These are phyloP conservation scores for Elegia similella DNA, from an alignment of 2,888 invertebrate genomes.

Conservation along the genomic window DNA sequence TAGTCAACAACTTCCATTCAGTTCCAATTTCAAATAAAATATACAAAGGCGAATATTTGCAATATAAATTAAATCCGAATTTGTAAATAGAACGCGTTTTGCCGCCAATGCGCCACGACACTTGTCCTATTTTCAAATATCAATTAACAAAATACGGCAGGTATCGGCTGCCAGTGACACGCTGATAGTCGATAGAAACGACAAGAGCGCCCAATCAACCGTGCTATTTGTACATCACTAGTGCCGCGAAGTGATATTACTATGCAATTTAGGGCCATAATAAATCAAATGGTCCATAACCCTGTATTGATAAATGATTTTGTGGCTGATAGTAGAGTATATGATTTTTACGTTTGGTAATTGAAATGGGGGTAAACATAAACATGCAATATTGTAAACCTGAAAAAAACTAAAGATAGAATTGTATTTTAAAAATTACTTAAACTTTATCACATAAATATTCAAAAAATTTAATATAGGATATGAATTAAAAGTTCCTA, in stretches of 20 bases:
- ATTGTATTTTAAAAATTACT: no score
- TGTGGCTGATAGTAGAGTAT: neutral
- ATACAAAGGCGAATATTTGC: neutral
- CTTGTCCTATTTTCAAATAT: slow-evolving; percentile 47
- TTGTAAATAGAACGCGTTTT: slow-evolving; percentile 46
- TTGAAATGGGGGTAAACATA: no score
- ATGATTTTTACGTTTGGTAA: no score
- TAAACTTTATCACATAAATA: no score
- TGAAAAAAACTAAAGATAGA: no score
- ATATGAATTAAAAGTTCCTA: no score
- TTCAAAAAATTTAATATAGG: no score
- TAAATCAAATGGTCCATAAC: neutral
- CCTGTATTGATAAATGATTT: neutral
- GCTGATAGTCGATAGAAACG: slow-evolving; percentile 39
- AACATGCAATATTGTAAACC: no score
- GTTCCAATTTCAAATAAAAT: no score
- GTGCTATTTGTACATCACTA: slow-evolving; percentile 15
- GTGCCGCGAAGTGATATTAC: neutral
- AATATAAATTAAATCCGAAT: slow-evolving; percentile 26
- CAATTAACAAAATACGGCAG: slow-evolving; percentile 59
- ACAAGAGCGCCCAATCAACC: slow-evolving; percentile 15
- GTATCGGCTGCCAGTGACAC: slow-evolving; percentile 52
- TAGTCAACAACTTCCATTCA: no score
- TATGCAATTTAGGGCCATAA: neutral
- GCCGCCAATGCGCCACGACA: slow-evolving; percentile 24